phyloP scores from a whole-genome alignment of 2,113 vertebrate species.

The Synodontis membranacea region DNA sequence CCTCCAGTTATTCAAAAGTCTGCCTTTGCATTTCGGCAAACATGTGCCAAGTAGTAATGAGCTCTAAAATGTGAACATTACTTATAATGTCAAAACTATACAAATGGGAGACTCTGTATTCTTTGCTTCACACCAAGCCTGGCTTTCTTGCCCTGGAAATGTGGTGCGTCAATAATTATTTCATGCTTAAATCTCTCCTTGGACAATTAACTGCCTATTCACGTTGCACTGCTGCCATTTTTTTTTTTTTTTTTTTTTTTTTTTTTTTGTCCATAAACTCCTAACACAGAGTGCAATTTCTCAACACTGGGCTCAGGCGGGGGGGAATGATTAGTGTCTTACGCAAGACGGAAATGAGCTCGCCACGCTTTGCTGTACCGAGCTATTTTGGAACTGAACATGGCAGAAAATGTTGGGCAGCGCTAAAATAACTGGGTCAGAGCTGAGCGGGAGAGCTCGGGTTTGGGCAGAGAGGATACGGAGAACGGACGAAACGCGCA shows the following conservation, averaged over 20 bases:
- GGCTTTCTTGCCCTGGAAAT: conserved; percentile 33
- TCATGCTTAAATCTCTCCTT: conserved; percentile 29
- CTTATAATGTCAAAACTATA: conserved; percentile 37
- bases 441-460: conserved; percentile 60
- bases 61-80: conserved; percentile 36
- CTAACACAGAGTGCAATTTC: conserved; percentile 29
- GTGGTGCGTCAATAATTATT: conserved; percentile 36
- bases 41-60: conserved; percentile 30
- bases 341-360: conserved; percentile 77
- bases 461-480: background rate
- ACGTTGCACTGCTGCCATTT: conserved; percentile 59
- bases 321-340: conserved; percentile 65
- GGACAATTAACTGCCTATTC: conserved; percentile 42
- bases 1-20: conserved; percentile 1
- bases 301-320: conserved; percentile 31
- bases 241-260: no score
- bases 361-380: conserved; percentile 70
- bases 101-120: conserved; percentile 29
- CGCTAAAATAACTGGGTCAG: conserved; percentile 75
- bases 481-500: no score
- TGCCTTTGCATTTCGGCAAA: conserved; percentile 5
- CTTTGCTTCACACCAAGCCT: background rate
- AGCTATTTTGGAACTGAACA: conserved; percentile 73
- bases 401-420: conserved; percentile 69
- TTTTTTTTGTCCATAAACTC: conserved; percentile 51